Evolutionary conservation across 2,888 invertebrate species (phyloP).

Genomic region (Amiota mariae): DNA sequence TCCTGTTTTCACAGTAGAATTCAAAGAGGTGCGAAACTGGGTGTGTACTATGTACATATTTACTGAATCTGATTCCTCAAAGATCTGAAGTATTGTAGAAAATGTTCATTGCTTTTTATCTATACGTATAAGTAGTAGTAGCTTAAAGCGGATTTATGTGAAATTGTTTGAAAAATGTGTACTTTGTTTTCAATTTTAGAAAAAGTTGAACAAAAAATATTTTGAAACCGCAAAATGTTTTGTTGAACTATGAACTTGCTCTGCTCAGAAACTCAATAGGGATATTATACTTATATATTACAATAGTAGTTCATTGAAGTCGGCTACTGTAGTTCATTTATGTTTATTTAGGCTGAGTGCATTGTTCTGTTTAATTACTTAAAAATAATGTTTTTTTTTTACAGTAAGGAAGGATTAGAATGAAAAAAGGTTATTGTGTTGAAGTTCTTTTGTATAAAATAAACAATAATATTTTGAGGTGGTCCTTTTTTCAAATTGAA

Average conservation of each 20-base stretch:
- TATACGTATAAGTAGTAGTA: not conserved
- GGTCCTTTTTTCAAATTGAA: too few species aligned
- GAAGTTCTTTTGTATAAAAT: too few species aligned
- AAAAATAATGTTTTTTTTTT: conserved; percentile 15
- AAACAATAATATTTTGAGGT: too few species aligned
- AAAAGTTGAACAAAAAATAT: not conserved
- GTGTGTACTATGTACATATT: not conserved
- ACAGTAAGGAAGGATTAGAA: too few species aligned
- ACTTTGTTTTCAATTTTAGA: not conserved
- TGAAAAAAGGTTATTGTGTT: too few species aligned
- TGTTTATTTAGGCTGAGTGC: conserved; percentile 24
- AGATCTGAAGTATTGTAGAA: not conserved
- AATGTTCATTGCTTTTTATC: conserved; percentile 5
- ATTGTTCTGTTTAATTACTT: conserved; percentile 25
- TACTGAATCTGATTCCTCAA: not conserved
- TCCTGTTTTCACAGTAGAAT: too few species aligned
- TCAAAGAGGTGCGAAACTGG: conserved; percentile 12
- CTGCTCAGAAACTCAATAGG: too few species aligned
- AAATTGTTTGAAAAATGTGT: conserved; percentile 2
- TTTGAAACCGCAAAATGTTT: conserved; percentile 4
- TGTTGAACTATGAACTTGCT: not conserved
- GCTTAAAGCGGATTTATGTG: conserved; percentile 13
- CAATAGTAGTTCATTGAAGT: not conserved
- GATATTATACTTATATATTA: too few species aligned
- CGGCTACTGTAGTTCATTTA: not conserved